Base-by-base conservation (phyloP, 2,888 invertebrate species). In the Ecliptopera silaceata region DNA sequence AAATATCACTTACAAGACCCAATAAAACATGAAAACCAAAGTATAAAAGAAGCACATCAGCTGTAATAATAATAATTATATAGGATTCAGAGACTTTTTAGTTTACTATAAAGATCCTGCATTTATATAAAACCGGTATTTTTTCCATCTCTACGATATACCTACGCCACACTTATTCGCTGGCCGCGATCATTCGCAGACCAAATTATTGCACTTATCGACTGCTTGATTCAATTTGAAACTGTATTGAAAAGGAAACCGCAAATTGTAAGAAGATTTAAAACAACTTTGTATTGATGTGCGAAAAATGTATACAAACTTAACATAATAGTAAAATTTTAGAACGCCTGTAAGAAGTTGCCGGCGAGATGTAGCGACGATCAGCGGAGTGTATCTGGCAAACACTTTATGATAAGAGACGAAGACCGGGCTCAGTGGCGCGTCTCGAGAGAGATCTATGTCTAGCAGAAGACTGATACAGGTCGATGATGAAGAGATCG, bases 161-260 rank as follows among this genome's bases (percentile, higher is more conserved):
- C n/a, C n/a, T n/a, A 48, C 34, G 18, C 29, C 83, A 80, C 80
- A 79, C 77, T 12, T 8, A 72, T 68, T 77, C 75, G 78, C 70
- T 68, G 68, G 71, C 69, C 73, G 69, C 71, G 68, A 73, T 69
- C 69, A 72, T 74, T 78, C 71, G 70, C 68, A 67, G 66, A 61
- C 63, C 61, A 65, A 65, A 64, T 64, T 55, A 65, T 65, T 58
- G 58, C 56, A 63, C 62, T 63, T 64, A 62, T 59, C 53, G 49
- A 57, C 48, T 61, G 54, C 59, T 66, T 64, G 56, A 61, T 66
- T 66, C 62, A 59, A 64, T 66, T 64, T 66, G 55, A 62, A 66
- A 64, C 55, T 41, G 43, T 57, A 61, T 63, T 61, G 51, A 44
- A 53, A 57, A 50, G 53, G 15, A 32, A 56, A 59, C 65, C 62